Base-by-base conservation (phyloP, 1,140 invertebrate genomes). In the Homarus americanus region DNA sequence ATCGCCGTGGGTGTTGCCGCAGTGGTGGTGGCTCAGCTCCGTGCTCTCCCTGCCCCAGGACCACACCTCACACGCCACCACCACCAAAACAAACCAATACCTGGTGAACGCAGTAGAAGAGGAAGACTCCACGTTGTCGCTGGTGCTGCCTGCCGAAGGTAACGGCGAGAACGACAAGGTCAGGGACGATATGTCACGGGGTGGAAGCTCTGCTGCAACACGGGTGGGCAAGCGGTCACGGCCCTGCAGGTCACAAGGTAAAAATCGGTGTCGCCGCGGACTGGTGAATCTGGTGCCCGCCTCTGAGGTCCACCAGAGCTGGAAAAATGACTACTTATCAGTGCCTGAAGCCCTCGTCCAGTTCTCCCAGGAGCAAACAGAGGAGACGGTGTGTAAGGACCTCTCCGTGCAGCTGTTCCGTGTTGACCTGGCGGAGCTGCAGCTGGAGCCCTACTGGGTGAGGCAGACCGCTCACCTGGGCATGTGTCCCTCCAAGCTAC, bases 401-500 rank as follows among this genome's bases (percentile, higher is more conserved):
- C 66, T 90, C 5, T 83, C 79, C 38, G 82, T 92, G 24, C 91
- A 84, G 44, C 75, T 92, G 49, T 92, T 90, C 69, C 24, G 58
- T 9, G 87, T 89, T 7, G 82, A 89, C 82, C 63, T 92, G 28
- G 34, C 38, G 34, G 41, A 85, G 1, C 75, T 86, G 63, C 32
- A 79, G 10, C 34, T 92, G 20, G 49, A 85, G 34, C 91, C 91
- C 2, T 2, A 49, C 40, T 92, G 91, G 91, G 53, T 92, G 44
- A 36, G 58, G 72, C 75, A 90, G 7, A 76, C 85, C 0, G 28
- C 44, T 1, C 36, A 89, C 63, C 32, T 92, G 41, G 91, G 91
- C 38, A 86, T 85, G 82, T 92, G 91, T 75, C 91, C 91, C 79
- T 92, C 91, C 58, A 85, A 79, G 5, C 66, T 92, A 49, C 82